Percentiles rank a stretch among this genome's conserved stretches.
These are phyloP conservation scores for Bombus sylvicola DNA, from an alignment of 1,140 invertebrate genomes.

Conservation along the genomic window DNA sequence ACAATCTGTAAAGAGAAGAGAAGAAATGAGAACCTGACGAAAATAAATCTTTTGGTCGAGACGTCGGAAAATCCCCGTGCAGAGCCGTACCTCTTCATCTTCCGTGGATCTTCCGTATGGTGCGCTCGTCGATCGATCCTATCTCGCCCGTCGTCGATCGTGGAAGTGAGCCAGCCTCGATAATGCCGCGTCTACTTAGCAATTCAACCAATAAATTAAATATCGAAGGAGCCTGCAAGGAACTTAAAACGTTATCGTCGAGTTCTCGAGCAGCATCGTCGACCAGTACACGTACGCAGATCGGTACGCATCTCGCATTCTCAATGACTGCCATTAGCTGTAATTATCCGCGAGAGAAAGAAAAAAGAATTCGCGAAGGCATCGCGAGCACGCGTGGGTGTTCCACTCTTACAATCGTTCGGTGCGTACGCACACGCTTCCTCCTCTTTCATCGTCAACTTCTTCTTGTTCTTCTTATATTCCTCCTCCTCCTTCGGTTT, in stretches of 20 bases:
- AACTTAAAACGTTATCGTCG: conserved; percentile 28
- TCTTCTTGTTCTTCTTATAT: background rate
- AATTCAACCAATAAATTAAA: conserved; percentile 72
- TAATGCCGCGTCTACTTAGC: conserved; percentile 56
- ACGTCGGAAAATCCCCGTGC: conserved; percentile 42
- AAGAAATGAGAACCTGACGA: background rate
- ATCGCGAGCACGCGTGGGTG: conserved; percentile 73
- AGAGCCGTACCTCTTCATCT: conserved; percentile 36
- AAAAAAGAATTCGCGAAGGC: conserved; percentile 49
- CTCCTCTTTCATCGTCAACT: background rate
- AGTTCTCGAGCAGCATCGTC: conserved; percentile 2
- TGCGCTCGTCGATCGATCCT: conserved; percentile 18
- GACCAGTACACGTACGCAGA: conserved; percentile 19
- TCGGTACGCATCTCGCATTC: conserved; percentile 63
- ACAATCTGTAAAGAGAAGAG: background rate
- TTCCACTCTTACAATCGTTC: conserved; percentile 59
- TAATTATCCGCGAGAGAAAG: conserved; percentile 70
- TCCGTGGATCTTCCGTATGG: conserved; percentile 37
- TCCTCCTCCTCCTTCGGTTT: background rate
- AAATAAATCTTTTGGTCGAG: conserved; percentile 33
- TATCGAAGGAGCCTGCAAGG: conserved; percentile 49
- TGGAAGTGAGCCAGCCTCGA: conserved; percentile 53
- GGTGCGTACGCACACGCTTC: conserved; percentile 33
- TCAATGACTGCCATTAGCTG: conserved; percentile 76
- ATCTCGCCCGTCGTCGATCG: conserved; percentile 52